Evolutionary conservation across 2,113 vertebrate genomes (phyloP), one percentile per base, ranked within the genome.

Genomic region (Daboia siamensis): DNA sequence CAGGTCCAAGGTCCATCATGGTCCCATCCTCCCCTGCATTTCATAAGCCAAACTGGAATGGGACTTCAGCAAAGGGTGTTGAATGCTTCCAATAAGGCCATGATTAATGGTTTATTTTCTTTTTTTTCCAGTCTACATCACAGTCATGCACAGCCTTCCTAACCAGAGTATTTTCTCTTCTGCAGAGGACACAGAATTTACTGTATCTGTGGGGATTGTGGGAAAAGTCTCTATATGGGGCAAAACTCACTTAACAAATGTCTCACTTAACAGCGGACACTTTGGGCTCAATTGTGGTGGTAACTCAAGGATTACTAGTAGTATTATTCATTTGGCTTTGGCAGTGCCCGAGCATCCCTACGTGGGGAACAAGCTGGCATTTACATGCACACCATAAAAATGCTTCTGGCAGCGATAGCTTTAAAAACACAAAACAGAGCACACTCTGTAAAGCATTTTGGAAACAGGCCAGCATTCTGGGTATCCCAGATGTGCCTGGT

Each of bases 1-100:
- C 97, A 97, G 96, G 96, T 2, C 97, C 96, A 93, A 96, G 97
- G 85, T 97, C 97, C 9, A 91, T 84, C 1, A 39, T 92, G 1
- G 96, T 96, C 80, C 97, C 97, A 0, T 96, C 97, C 4, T 86
- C 2, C 74, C 93, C 80, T 88, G 5, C n/a, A 57, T 90, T 85
- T 91, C 95, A 23, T 92, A 91, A 61, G 8, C 55, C 33, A 9
- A 39, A 23, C 5, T 85, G 88, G 39, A 61, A 13, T 1, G 21
- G 29, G 59, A 44, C 74, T 17, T 39, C n/a, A 15, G 48, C 86
- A 55, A 55, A 44, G 4, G 57, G n/a, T 54, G 57, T 0, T 0
- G 13, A 26, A 90, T 11, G 10, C 48, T 39, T 87, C 56, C 3
- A 6, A n/a, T 39, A 91, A 86, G 33, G 24, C 9, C 29, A 23